Percentiles rank a stretch among this genome's conserved stretches.
phyloP scores from a whole-genome alignment of 2,888 invertebrate species.

The Leucophenga maculata region DNA sequence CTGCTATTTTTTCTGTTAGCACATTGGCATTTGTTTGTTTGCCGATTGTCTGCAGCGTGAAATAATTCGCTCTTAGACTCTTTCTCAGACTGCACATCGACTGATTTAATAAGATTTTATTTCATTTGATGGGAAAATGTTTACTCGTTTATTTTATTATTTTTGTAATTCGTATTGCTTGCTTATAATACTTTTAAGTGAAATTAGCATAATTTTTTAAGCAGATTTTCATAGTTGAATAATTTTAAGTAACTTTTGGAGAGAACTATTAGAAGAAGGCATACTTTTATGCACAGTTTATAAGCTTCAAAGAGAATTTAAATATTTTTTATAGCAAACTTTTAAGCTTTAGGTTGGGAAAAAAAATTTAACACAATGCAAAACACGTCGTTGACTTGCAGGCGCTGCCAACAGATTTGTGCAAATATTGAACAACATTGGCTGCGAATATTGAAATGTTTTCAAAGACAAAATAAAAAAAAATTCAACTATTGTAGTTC shows the following conservation, averaged over 20 bases:
- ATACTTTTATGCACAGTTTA: too few relatives aligned
- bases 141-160: background rate
- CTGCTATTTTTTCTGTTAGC: slow-evolving; percentile 38
- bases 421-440: slow-evolving; percentile 57
- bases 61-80: slow-evolving; percentile 19
- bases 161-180: slow-evolving; percentile 5
- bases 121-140: slow-evolving; percentile 31
- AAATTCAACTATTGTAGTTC: background rate
- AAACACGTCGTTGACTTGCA: slow-evolving; percentile 24
- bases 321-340: slow-evolving; percentile 13
- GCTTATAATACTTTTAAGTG: slow-evolving; percentile 35
- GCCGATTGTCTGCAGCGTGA: slow-evolving; percentile 58
- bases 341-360: background rate
- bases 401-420: slow-evolving; percentile 6
- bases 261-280: too few relatives aligned
- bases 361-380: background rate
- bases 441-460: slow-evolving; percentile 57
- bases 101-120: slow-evolving; percentile 59
- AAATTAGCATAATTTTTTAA: slow-evolving; percentile 66
- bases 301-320: background rate
- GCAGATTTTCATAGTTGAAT: slow-evolving; percentile 58
- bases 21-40: slow-evolving; percentile 61
- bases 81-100: slow-evolving; percentile 27
- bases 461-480: background rate
- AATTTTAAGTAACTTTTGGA: slow-evolving; percentile 28